Evolutionary conservation across 2,888 invertebrate species (phyloP), one percentile per base, ranked within the genome.

Genomic region (Drosophila hamatofila): DNA sequence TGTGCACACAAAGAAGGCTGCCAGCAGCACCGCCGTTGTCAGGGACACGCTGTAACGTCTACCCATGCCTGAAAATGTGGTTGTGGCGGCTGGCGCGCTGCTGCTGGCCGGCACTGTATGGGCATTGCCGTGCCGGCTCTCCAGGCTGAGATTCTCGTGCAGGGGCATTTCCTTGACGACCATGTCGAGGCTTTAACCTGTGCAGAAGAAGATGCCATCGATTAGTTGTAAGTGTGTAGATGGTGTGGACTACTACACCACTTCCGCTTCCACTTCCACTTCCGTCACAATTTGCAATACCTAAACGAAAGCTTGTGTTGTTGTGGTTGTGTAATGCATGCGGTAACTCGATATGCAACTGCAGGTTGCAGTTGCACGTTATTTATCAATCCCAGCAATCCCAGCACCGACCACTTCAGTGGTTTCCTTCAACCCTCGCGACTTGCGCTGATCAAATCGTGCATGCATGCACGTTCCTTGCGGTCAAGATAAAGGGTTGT

Each of bases 31-130:
- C 7, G 94, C 94, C 16, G 96, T 94, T 70, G 95, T 94, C 79
- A 95, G 94, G 27, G 96, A 95, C 58, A 97, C 92, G 86, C 94
- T 94, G 78, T 95, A 94, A 27, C 95, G 95, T 33, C 90, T 88
- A n/a, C 84, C 73, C 18, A 44, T 41, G 12, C 80, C 55, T 4
- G 91, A 89, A 63, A 91, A 89, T 21, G 71, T 68, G 9, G 78
- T 70, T 42, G 70, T 70, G 21, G 76, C 60, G 12, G 72, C 55
- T 54, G 69, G 58, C 9, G 61, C 59, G 6, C 48, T 70, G 41
- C 55, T 58, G 39, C 63, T 52, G 7, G 73, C 44, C 1, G 73
- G 44, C 33, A 51, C 44, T 5, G 66, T 18, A 23, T 49, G 37
- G 3, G 70, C 37, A 37, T 82, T 74, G 33, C 64, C 65, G 30